These are phyloP conservation scores for Colostygia pectinataria DNA, from an alignment of 2,888 invertebrate genomes.

Conservation along the genomic window DNA sequence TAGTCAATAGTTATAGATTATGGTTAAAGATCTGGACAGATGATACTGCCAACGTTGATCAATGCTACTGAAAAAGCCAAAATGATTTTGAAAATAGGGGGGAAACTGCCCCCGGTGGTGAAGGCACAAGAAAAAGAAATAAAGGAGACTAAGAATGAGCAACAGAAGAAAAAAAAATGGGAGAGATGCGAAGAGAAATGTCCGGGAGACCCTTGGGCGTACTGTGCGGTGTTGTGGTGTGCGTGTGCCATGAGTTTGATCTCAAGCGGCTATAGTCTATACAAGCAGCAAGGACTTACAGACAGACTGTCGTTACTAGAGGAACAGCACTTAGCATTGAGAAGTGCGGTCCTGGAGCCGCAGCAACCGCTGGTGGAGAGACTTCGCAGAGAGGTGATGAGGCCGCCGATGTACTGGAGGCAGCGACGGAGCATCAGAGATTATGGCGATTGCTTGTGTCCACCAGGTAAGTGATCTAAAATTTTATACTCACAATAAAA, in stretches of 20 bases:
- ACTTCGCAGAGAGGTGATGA: constrained; percentile 78
- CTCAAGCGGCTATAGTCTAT: constrained; percentile 84
- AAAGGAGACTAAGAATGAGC: constrained; percentile 53
- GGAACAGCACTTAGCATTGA: constrained; percentile 79
- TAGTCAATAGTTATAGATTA: constrained; percentile 21
- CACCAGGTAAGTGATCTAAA: constrained; percentile 82
- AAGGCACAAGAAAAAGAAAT: constrained; percentile 48
- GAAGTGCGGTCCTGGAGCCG: constrained; percentile 78
- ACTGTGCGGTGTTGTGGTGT: constrained; percentile 84
- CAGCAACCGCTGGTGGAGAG: constrained; percentile 81
- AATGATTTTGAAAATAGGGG: constrained; percentile 75
- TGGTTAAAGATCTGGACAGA: constrained; percentile 43
- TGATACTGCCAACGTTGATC: constrained; percentile 29
- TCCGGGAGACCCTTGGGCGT: constrained; percentile 69
- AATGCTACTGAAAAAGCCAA: constrained; percentile 39
- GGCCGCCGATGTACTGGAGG: constrained; percentile 62
- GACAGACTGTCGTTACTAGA: constrained; percentile 79
- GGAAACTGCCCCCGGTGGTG: constrained; percentile 58
- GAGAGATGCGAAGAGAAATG: constrained; percentile 67
- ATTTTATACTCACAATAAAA: neutral
- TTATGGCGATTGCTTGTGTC: constrained; percentile 87
- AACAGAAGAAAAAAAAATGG: constrained; percentile 59
- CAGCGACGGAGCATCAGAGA: constrained; percentile 79
- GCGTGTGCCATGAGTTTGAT: constrained; percentile 85
- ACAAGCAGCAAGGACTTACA: constrained; percentile 81